phyloP scores from a whole-genome alignment of 2,113 vertebrate genomes.

The Corythornis vintsioides region DNA sequence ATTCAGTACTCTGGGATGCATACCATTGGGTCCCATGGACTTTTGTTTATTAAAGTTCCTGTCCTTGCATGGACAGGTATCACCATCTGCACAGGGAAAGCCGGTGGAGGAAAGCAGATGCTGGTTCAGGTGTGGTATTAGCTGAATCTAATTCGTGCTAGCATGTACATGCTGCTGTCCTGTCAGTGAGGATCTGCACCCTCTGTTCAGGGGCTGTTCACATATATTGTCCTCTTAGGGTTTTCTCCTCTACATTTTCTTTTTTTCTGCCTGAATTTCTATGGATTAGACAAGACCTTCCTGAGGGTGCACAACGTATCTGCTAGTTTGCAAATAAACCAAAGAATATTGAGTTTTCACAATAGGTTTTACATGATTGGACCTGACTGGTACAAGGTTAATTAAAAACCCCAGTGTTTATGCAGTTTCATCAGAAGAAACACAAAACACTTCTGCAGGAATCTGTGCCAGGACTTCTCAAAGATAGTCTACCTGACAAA shows the following conservation, averaged over 20 bases:
- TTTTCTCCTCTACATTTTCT: not conserved
- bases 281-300: not conserved
- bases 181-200: accelerated
- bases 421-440: conserved; percentile 17
- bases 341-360: not conserved
- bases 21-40: no score
- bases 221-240: accelerated
- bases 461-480: not conserved
- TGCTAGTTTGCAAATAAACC: not conserved
- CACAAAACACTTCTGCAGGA: not conserved
- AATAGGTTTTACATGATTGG: not conserved
- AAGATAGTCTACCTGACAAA: conserved; percentile 27
- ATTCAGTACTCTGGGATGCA: no score
- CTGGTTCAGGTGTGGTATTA: accelerated
- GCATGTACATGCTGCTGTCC: accelerated
- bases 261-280: not conserved
- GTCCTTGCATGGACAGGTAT: accelerated
- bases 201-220: accelerated
- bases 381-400: not conserved
- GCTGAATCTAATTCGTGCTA: no score
- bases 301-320: not conserved
- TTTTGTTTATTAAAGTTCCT: no score
- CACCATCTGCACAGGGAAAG: accelerated
- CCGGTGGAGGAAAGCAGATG: not conserved
- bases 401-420: not conserved